Evolutionary conservation across 2,797 vertebrate species (phyloP).

Genomic region (Tympanoctomys barrerae): DNA sequence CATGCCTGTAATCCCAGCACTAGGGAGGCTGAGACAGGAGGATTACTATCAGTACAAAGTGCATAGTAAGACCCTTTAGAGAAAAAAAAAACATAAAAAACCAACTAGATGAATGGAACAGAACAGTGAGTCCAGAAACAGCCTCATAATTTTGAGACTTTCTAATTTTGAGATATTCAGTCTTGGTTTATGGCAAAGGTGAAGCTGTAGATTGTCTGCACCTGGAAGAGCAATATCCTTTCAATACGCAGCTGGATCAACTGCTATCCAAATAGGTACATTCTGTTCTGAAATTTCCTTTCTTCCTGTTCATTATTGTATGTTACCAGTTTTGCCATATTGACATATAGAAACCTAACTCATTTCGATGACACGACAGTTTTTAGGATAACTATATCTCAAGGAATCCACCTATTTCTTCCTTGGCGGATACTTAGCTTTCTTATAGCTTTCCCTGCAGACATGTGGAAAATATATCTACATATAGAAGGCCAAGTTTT

Average conservation of each 20-base stretch:
- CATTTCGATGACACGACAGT: slow-evolving; percentile 32
- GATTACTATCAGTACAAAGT: too few relatives aligned
- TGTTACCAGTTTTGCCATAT: slow-evolving; percentile 16
- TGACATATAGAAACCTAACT: not conserved
- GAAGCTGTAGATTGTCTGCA: not conserved
- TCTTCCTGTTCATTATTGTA: not conserved
- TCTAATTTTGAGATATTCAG: too few relatives aligned
- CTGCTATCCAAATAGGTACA: not conserved
- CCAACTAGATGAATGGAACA: not conserved
- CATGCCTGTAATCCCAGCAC: too few relatives aligned
- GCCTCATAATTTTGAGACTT: too few relatives aligned
- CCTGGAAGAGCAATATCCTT: slow-evolving; percentile 8
- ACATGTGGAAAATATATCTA: not conserved
- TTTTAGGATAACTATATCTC: not conserved
- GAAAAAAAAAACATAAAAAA: not conserved
- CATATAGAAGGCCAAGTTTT: not conserved
- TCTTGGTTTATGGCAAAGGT: not conserved
- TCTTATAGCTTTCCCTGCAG: not conserved
- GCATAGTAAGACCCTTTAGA: too few relatives aligned
- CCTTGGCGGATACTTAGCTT: not conserved
- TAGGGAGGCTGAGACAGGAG: too few relatives aligned
- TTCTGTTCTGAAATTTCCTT: slow-evolving; percentile 8
- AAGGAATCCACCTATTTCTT: not conserved
- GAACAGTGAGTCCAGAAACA: not conserved
- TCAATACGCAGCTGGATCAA: not conserved